These are phyloP conservation scores for Cryptosula pallasiana DNA, from an alignment of 2,888 invertebrate genomes.

Conservation along the genomic window DNA sequence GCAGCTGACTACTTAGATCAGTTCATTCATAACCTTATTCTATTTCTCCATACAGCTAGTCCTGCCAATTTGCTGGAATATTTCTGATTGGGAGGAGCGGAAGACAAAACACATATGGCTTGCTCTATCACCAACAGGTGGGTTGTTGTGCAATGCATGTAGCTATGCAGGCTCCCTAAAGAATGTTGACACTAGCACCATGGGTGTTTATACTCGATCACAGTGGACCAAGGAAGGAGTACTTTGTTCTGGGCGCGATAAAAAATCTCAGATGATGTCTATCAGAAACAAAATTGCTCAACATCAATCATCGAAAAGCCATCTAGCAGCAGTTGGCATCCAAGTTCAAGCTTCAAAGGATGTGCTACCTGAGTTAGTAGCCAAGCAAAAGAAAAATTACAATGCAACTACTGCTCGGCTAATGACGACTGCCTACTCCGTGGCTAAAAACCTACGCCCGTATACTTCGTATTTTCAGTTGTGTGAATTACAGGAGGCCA, in stretches of 20 bases:
- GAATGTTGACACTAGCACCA: not conserved
- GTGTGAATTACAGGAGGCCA: conserved; percentile 14
- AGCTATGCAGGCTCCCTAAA: not conserved
- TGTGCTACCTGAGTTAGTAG: not conserved
- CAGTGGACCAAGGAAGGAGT: not conserved
- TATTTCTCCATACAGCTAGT: no score
- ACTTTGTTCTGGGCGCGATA: not conserved
- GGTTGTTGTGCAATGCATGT: not conserved
- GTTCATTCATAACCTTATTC: no score
- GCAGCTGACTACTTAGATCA: no score
- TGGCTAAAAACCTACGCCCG: not conserved
- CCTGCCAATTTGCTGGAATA: no score
- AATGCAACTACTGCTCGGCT: not conserved
- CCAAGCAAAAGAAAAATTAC: not conserved
- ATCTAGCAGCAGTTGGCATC: not conserved
- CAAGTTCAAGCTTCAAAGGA: not conserved
- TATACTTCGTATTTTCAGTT: not conserved
- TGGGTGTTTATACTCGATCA: not conserved
- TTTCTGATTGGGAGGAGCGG: no score
- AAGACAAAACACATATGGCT: no score
- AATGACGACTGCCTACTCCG: not conserved
- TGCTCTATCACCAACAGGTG: no score
- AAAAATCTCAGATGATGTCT: not conserved
- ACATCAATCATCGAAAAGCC: not conserved
- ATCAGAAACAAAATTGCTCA: not conserved